A percentile compares a stretch with the other conserved stretches of the same genome.
phyloP scores from a whole-genome alignment of 1,140 invertebrate genomes.

The Halesus radiatus region DNA sequence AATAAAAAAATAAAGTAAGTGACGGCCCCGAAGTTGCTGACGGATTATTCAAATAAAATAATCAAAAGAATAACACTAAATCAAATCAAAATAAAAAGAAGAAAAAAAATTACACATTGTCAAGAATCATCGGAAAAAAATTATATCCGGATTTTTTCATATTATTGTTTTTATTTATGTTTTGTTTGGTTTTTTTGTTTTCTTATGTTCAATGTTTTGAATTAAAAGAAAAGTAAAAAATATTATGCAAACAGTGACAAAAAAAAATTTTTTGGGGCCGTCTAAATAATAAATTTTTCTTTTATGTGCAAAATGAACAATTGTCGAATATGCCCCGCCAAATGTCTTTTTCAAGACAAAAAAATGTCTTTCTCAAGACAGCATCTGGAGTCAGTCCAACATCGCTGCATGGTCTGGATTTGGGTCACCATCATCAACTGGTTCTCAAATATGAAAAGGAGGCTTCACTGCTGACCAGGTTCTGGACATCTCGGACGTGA shows the following conservation, averaged over 20 bases:
- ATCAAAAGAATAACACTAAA: conserved; percentile 44
- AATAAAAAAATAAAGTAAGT: conserved; percentile 46
- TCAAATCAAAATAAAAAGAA: conserved; percentile 18
- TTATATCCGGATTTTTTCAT: conserved; percentile 4
- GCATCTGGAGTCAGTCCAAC: no score
- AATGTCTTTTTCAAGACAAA: conserved; percentile 51
- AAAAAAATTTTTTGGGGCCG: conserved; percentile 48
- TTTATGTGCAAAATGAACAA: not conserved
- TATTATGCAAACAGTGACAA: conserved; percentile 32
- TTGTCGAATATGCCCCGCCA: not conserved
- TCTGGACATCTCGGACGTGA: no score
- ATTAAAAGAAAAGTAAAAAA: conserved; percentile 46
- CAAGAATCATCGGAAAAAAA: conserved; percentile 40
- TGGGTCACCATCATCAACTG: no score
- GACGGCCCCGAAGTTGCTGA: conserved; percentile 41
- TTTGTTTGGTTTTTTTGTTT: conserved; percentile 48
- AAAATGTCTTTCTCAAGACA: not conserved
- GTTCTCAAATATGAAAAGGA: no score
- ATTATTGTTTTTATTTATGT: conserved; percentile 19
- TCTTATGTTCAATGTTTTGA: conserved; percentile 41
- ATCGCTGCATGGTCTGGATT: no score
- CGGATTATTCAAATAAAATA: conserved; percentile 27
- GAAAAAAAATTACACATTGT: not conserved
- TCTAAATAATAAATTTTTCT: conserved; percentile 35
- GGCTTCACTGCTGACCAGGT: no score